Conservation (phyloP, 1,140 invertebrate species). For the Solen grandis region DNA sequence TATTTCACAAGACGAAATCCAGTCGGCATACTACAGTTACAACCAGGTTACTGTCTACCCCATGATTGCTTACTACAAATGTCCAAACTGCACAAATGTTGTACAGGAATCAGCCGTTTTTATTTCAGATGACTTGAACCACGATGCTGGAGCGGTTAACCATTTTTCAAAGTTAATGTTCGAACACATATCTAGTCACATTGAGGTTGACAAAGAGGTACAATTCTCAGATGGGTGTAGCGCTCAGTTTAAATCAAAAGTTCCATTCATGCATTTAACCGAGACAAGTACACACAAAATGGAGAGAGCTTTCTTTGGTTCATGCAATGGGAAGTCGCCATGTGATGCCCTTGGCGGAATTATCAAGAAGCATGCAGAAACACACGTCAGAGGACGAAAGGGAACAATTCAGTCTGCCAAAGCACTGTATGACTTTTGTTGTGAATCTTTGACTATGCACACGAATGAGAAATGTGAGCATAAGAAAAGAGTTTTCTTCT, state of each 20-base stretch:
- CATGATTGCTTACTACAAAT: not conserved
- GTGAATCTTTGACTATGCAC: not conserved
- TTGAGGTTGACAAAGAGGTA: not conserved
- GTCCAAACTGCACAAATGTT: too few relatives aligned
- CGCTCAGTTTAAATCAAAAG: not conserved
- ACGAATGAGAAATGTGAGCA: not conserved
- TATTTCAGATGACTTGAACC: not conserved
- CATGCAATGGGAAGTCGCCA: not conserved
- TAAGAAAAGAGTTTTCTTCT: not conserved
- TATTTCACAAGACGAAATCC: not conserved
- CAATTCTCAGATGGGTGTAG: not conserved
- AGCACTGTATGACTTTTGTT: not conserved
- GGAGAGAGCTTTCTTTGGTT: constrained; percentile 2
- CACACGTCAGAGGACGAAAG: not conserved
- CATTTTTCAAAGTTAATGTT: not conserved
- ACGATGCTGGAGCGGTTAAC: not conserved
- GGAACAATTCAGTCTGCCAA: not conserved
- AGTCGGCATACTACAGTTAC: not conserved
- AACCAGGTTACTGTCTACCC: not conserved
- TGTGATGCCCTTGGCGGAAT: not conserved
- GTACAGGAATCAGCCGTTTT: not conserved
- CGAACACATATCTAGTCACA: not conserved
- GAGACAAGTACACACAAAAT: not conserved
- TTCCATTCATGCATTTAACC: not conserved
- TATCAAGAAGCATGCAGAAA: not conserved